Base-by-base conservation (phyloP, 2,888 invertebrate species). In the Heteropelma amictum region DNA sequence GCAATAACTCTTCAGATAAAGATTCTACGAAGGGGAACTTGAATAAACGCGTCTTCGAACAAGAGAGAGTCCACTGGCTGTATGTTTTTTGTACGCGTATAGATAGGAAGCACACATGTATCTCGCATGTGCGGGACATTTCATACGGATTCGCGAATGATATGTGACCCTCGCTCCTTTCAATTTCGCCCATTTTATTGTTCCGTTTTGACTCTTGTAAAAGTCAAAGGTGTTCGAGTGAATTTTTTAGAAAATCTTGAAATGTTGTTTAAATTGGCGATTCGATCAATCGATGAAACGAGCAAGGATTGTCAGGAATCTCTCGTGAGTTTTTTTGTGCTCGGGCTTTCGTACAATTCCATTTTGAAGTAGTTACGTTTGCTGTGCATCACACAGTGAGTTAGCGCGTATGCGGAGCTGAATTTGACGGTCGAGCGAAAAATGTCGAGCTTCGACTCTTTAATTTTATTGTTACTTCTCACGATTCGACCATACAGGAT, bases 21-120 rank as follows among this genome's bases (percentile, higher is more conserved):
- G 74, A 74, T 74, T 74, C 65, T 53, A 70, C 74, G 74, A 70
- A 74, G 74, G 74, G 74, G 74, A 70, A 70, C 63, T 60, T 45
- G 74, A 70, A 65, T 45, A 51, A 58, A 64, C 69, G 56, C 45
- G 51, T 42, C 53, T 64, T 64, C 58, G 68, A 73, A 63, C 63
- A 58, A 19, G 53, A 54, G 49, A 53, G 69, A 61, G 63, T 47
- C 56, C 70, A 63, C 63, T 53, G 63, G 64, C 67, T 67, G 56
- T 65, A 40, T 65, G 33, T 65, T 30, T 51, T 65, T 42, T 6
- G 23, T 51, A 53, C 30, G n/a, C n/a, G 35, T 49, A 40, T 35
- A 26, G 3, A 49, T 12, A n/a, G n/a, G n/a, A n/a, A n/a, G n/a
- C n/a, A n/a, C n/a, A 10, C 19, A 26, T 38, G 6, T 51, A 28